Percentiles rank a stretch among this genome's conserved stretches.
Conservation (phyloP, 2,797 vertebrate genomes). For the Chiroxiphia lanceolata region DNA sequence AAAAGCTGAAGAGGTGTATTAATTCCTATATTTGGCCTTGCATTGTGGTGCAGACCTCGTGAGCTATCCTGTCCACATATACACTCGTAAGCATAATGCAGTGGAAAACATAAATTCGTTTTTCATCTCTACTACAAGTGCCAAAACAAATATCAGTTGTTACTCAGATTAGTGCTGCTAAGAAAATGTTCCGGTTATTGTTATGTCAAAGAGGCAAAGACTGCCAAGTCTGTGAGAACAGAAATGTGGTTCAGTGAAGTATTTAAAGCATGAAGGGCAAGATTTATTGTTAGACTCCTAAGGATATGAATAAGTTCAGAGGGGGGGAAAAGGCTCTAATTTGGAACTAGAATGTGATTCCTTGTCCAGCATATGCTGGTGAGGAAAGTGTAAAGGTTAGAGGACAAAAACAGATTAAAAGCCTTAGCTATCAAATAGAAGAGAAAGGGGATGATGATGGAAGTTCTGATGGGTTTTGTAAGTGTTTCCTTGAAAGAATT, state of each 20-base stretch:
- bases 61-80: background rate
- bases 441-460: background rate
- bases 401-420: background rate
- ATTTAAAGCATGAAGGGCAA: constrained; percentile 33
- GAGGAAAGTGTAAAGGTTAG: background rate
- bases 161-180: constrained; percentile 25
- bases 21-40: background rate
- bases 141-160: constrained; percentile 52
- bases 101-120: background rate
- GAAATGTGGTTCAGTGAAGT: constrained; percentile 26
- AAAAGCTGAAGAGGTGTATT: background rate
- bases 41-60: background rate
- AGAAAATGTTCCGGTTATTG: constrained; percentile 53
- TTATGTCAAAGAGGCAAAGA: constrained; percentile 37
- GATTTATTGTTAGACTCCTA: constrained; percentile 35
- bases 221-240: constrained; percentile 38
- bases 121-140: background rate
- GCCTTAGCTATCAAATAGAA: background rate
- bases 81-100: background rate
- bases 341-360: background rate
- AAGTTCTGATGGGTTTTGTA: background rate
- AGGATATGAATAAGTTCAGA: background rate
- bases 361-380: background rate
- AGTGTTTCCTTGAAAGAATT: background rate
- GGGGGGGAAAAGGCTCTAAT: background rate